These are phyloP conservation scores for Illadopsis cleaveri DNA, from an alignment of 2,113 vertebrate species.

Conservation along the genomic window DNA sequence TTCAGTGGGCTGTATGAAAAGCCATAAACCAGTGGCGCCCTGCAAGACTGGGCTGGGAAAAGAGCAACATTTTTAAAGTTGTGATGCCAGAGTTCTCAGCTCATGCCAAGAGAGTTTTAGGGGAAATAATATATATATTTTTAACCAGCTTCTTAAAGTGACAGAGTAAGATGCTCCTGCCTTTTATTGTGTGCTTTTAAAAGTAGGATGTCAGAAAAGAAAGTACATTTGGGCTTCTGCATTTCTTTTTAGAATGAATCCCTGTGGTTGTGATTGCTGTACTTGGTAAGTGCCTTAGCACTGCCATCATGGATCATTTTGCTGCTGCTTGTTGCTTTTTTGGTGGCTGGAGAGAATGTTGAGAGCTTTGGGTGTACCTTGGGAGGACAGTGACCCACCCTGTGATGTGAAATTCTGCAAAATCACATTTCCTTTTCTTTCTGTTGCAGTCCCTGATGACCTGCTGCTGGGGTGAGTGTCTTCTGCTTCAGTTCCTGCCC, in stretches of 20 bases:
- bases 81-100: background rate
- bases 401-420: background rate
- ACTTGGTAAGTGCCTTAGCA: background rate
- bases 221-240: background rate
- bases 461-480: conserved; percentile 90
- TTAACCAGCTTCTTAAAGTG: conserved; percentile 35
- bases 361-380: background rate
- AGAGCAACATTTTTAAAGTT: background rate
- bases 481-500: background rate
- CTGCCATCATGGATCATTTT: background rate
- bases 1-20: background rate
- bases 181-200: background rate
- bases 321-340: background rate
- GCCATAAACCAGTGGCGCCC: background rate
- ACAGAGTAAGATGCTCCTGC: background rate
- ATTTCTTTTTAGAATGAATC: background rate
- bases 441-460: conserved; percentile 88
- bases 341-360: background rate
- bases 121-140: conserved; percentile 1
- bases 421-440: conserved; percentile 17
- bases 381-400: background rate
- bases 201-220: background rate
- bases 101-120: conserved; percentile 2
- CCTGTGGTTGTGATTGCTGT: background rate
- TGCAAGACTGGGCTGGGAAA: conserved; percentile 8